Evolutionary conservation across 2,888 invertebrate species (phyloP), one percentile per base, ranked within the genome.

Genomic region (Zygogramma bicolorata): DNA sequence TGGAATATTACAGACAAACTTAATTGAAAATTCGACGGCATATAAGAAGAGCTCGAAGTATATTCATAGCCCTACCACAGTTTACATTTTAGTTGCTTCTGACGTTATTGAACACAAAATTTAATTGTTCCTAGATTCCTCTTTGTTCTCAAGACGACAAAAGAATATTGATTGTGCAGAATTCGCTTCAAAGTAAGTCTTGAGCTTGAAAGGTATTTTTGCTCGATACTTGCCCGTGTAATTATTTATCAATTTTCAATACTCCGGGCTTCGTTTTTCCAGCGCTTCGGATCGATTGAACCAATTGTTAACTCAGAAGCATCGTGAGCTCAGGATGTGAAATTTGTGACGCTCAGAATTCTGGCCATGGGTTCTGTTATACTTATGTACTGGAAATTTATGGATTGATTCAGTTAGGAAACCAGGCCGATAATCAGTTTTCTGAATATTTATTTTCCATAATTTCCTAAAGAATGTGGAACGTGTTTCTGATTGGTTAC

Each of bases 161-260:
- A 29, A 46, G 63, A 63, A 46, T 49, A 63, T 63, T 46, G 63
- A 63, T 46, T 63, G 68, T 68, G 42, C 42, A 42, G 42, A 18
- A 18, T 42, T 53, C 27, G 25, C 53, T 25, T 25, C 53, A 27
- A 53, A 25, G 22, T 27, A 22, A 53, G 18, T 46, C 20, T 18
- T 20, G 46, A 18, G 46, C 20, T 53, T 22, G 53, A 53, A 27
- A 53, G 38, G 38, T 25, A 15, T 25, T 53, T 53, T 22, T 25
- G 4, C 25, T 53, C 27, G 42, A 42, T 42, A 42, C 22, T 53
- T 25, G 25, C 20, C 20, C 18, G 20, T 20, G 18, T 46, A 46
- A 46, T 46, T 46, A 46, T 46, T 46, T 20, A 46, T 46, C 46
- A 46, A 20, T 46, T 18, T 20, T 10, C 46, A 22, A 15, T 20